Evolutionary conservation across 2,113 vertebrate genomes (phyloP).

Genomic region (Calidris pugnax): DNA sequence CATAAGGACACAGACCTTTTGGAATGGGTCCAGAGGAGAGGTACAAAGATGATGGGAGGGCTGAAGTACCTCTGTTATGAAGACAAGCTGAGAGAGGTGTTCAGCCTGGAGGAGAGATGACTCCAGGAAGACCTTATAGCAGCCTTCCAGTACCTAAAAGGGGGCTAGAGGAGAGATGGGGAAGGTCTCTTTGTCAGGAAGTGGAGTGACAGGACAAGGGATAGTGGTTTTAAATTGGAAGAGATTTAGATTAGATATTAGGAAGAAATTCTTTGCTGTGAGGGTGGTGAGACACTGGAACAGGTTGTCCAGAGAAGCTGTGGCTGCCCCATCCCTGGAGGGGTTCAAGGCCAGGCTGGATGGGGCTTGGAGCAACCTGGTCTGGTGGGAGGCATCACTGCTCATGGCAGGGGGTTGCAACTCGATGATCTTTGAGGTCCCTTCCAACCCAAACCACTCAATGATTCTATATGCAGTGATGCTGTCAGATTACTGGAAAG

Average conservation of each 20-base stretch:
- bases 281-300: neutral
- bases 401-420: neutral
- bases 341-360: neutral
- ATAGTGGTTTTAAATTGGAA: no score
- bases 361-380: neutral
- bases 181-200: no score
- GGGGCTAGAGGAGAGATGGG: no score
- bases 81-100: neutral
- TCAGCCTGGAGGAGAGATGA: neutral
- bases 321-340: neutral
- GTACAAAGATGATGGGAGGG: neutral
- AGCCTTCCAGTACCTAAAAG: neutral
- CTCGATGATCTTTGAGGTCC: neutral
- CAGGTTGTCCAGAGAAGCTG: neutral
- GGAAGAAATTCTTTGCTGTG: neutral
- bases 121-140: neutral
- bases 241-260: neutral
- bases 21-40: neutral
- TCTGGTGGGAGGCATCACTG: neutral
- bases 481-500: neutral
- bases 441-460: neutral
- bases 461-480: neutral
- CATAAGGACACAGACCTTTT: neutral
- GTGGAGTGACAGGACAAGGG: no score
- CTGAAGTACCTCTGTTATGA: neutral